These are phyloP conservation scores for Caenorhabditis angaria DNA, from an alignment of 2,888 invertebrate species.

Conservation along the genomic window DNA sequence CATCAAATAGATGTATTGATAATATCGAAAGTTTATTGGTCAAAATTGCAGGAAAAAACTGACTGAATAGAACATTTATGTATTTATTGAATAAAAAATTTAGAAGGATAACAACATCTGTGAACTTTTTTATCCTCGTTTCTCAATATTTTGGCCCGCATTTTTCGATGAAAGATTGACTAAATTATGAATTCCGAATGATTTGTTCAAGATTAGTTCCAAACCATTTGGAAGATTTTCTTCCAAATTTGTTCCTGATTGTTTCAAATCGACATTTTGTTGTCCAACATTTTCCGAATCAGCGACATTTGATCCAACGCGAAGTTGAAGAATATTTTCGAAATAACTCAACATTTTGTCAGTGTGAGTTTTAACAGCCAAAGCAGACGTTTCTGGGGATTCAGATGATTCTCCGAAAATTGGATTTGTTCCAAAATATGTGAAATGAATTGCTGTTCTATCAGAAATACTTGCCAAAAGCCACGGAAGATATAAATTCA, in stretches of 20 bases:
- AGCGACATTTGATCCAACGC: neutral
- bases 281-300: neutral
- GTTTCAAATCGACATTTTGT: neutral
- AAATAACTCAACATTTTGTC: slow-evolving; percentile 36
- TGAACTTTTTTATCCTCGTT: no score
- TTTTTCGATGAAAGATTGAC: no score
- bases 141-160: no score
- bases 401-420: neutral
- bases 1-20: slow-evolving; percentile 33
- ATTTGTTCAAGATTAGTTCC: neutral
- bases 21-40: neutral
- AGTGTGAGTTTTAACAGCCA: slow-evolving; percentile 29
- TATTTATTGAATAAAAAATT: no score
- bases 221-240: neutral
- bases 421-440: slow-evolving; percentile 53
- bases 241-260: neutral
- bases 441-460: slow-evolving; percentile 57
- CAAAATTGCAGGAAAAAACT: neutral
- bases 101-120: no score
- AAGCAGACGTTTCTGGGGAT: neutral
- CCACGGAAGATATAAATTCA: slow-evolving; percentile 69
- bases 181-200: neutral
- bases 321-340: slow-evolving; percentile 21
- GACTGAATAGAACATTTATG: no score
- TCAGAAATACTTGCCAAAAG: slow-evolving; percentile 61